Evolutionary conservation across 2,797 vertebrate genomes (phyloP).

Genomic region (Ambastaia sidthimunki): DNA sequence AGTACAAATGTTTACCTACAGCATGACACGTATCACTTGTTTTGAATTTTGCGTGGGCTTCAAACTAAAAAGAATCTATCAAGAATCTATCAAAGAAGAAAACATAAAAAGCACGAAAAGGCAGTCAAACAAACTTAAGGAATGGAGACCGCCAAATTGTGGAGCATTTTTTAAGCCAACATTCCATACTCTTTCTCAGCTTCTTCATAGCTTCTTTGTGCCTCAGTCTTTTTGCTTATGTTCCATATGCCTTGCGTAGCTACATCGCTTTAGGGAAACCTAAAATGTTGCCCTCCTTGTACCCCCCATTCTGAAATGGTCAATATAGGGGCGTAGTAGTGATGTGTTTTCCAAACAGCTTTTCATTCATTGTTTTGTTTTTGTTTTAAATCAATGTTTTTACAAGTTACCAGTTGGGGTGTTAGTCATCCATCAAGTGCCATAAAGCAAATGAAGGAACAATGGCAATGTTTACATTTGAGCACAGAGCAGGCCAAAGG

Average conservation of each 20-base stretch:
- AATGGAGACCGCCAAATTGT: not conserved
- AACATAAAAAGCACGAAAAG: not conserved
- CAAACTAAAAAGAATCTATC: no score
- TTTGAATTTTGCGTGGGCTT: not conserved
- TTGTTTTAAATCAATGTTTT: not conserved
- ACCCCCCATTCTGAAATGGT: conserved; percentile 67
- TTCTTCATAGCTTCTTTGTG: not conserved
- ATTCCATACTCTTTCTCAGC: not conserved
- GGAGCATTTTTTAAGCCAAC: not conserved
- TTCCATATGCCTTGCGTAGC: conserved; percentile 1
- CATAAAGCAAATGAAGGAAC: conserved; percentile 32
- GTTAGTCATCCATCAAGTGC: conserved; percentile 26
- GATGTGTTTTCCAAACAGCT: not conserved
- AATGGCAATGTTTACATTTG: conserved; percentile 46
- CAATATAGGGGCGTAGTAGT: not conserved
- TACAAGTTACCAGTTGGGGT: not conserved
- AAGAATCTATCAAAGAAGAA: not conserved
- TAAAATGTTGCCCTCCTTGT: conserved; percentile 17
- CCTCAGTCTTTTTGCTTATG: not conserved
- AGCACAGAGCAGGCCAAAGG: conserved; percentile 32
- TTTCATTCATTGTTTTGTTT: not conserved
- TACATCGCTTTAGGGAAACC: not conserved
- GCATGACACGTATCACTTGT: not conserved
- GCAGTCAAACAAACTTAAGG: not conserved
- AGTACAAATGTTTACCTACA: conserved; percentile 13